Conservation (phyloP, 1,140 invertebrate species). For the Drepana arcuata region DNA sequence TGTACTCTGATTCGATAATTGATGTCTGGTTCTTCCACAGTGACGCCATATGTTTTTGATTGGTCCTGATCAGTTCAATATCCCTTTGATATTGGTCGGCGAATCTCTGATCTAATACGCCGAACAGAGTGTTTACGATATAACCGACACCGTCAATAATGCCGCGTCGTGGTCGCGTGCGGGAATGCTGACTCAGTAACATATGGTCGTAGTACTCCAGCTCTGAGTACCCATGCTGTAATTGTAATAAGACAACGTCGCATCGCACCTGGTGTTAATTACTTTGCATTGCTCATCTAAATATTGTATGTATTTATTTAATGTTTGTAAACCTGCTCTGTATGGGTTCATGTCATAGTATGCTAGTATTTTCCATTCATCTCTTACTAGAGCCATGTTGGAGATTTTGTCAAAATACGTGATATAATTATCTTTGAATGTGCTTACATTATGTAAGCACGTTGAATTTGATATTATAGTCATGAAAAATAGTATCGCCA, state of each 20-base stretch:
- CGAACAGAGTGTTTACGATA: slow-evolving; percentile 5
- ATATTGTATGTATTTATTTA: slow-evolving; percentile 7
- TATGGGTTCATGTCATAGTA: slow-evolving; percentile 12
- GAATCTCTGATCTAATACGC: slow-evolving; percentile 8
- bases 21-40: slow-evolving; percentile 12
- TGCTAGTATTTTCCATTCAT: slow-evolving; percentile 10
- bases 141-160: slow-evolving; percentile 4
- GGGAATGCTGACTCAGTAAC: slow-evolving; percentile 5
- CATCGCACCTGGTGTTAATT: slow-evolving; percentile 1
- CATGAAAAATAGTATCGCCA: background rate
- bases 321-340: slow-evolving; percentile 2
- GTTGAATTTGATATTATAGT: background rate
- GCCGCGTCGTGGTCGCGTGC: background rate
- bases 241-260: slow-evolving; percentile 3
- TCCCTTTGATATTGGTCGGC: slow-evolving; percentile 6
- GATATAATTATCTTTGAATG: slow-evolving; percentile 2
- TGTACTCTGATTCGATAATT: slow-evolving; percentile 7
- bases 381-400: slow-evolving; percentile 3
- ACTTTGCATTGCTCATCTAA: slow-evolving; percentile 2
- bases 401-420: slow-evolving; percentile 10
- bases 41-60: slow-evolving; percentile 4
- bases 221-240: slow-evolving; percentile 5
- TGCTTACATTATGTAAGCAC: background rate
- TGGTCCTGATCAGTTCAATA: slow-evolving; percentile 5
- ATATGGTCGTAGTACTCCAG: slow-evolving; percentile 6